Conservation (phyloP, 2,113 vertebrate genomes). For the Sorex fumeus region DNA sequence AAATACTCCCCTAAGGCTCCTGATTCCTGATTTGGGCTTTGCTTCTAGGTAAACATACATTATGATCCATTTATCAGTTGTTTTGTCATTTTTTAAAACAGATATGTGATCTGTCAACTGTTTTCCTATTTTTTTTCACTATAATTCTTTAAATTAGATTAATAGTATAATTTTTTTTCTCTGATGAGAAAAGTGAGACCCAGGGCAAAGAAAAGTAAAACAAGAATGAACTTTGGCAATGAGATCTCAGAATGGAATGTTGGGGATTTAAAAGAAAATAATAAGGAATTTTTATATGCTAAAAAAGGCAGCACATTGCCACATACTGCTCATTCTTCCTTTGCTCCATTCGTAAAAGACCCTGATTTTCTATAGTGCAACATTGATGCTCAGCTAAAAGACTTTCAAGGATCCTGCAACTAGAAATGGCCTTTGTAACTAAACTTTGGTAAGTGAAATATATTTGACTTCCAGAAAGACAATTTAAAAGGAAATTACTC, state of each 20-base stretch:
- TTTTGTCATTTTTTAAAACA: background rate
- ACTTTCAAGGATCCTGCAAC: constrained; percentile 11
- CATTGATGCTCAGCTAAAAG: background rate
- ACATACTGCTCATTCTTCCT: background rate
- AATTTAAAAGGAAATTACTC: constrained; percentile 29
- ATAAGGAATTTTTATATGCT: background rate
- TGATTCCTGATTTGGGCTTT: background rate
- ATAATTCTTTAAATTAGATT: background rate
- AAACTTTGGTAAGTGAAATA: constrained; percentile 2
- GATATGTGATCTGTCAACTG: background rate
- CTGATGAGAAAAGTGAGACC: constrained; percentile 5
- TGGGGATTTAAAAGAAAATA: constrained; percentile 52
- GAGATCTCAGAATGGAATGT: background rate
- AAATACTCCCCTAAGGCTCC: constrained; percentile 31
- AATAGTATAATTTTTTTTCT: background rate
- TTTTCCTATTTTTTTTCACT: background rate
- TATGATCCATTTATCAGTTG: constrained; percentile 22
- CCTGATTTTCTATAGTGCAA: background rate
- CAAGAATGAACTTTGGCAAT: constrained; percentile 30
- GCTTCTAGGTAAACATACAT: constrained; percentile 14
- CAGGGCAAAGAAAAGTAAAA: constrained; percentile 22
- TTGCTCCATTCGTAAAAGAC: background rate
- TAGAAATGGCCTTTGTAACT: background rate
- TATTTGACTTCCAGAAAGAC: constrained; percentile 10
- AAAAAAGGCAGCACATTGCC: too few relatives aligned